phyloP scores from a whole-genome alignment of 2,888 invertebrate genomes.

The Heterodera filipjevi region DNA sequence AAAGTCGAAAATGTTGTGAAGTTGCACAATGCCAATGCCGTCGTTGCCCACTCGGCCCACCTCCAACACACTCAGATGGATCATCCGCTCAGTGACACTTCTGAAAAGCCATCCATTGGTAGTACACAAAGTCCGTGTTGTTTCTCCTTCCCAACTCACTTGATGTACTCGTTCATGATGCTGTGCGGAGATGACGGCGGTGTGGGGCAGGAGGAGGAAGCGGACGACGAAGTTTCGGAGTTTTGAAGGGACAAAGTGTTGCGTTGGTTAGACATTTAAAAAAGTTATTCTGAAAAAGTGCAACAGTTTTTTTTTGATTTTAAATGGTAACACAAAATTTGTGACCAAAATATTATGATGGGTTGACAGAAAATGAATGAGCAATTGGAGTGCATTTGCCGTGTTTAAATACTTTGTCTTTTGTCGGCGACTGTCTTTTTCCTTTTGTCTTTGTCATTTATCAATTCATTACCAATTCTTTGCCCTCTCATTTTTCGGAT shows the following conservation, averaged over 20 bases:
- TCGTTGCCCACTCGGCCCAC: neutral
- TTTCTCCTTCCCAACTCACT: neutral
- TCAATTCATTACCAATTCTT: too few species aligned
- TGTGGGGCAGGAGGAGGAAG: neutral
- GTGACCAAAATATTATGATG: too few species aligned
- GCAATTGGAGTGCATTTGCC: too few species aligned
- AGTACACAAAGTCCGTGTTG: too few species aligned
- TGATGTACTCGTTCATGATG: neutral
- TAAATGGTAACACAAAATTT: too few species aligned
- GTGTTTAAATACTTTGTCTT: too few species aligned
- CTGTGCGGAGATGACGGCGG: neutral
- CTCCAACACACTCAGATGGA: neutral
- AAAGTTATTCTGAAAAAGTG: too few species aligned
- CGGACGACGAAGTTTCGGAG: neutral
- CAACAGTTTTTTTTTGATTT: too few species aligned
- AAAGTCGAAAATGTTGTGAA: neutral
- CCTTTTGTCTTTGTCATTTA: too few species aligned
- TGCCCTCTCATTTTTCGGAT: too few species aligned
- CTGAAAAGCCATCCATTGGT: neutral
- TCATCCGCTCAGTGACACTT: neutral
- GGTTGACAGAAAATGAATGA: too few species aligned
- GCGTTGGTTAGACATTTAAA: neutral
- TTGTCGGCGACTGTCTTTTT: too few species aligned
- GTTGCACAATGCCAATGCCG: neutral
- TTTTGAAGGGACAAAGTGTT: neutral